These are phyloP conservation scores for Platalea minor DNA, from an alignment of 2,797 vertebrate genomes.

Conservation along the genomic window DNA sequence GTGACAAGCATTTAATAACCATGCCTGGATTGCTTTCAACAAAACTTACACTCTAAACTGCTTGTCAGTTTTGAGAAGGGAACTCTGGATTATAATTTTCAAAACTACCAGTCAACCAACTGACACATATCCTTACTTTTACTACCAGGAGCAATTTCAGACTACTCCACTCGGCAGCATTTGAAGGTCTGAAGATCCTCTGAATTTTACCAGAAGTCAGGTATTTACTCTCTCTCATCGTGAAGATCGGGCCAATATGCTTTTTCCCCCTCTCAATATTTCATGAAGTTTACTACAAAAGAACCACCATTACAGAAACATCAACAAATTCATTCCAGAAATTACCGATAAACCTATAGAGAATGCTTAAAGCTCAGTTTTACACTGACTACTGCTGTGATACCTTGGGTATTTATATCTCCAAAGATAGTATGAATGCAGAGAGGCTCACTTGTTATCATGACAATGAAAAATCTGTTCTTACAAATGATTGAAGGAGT, in stretches of 20 bases:
- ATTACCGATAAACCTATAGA: not conserved
- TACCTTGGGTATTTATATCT: not conserved
- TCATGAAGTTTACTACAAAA: not conserved
- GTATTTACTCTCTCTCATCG: not conserved
- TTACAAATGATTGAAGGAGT: not conserved
- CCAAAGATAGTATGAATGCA: not conserved
- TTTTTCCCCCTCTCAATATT: fast-evolving
- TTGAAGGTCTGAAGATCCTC: not conserved
- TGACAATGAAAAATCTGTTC: not conserved
- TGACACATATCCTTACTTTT: not conserved
- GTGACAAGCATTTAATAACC: not conserved
- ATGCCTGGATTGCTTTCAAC: not conserved
- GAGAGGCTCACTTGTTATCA: not conserved
- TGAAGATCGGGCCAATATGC: not conserved
- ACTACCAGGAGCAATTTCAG: not conserved
- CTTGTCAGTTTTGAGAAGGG: not conserved
- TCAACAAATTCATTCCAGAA: not conserved
- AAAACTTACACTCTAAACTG: not conserved
- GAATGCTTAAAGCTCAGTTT: not conserved
- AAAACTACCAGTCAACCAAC: not conserved
- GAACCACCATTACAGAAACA: not conserved
- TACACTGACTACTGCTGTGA: not conserved
- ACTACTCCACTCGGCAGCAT: not conserved
- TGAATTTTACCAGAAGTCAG: not conserved
- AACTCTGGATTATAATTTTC: not conserved